Evolutionary conservation across 2,797 vertebrate species (phyloP).

Genomic region (Pipistrellus kuhlii): DNA sequence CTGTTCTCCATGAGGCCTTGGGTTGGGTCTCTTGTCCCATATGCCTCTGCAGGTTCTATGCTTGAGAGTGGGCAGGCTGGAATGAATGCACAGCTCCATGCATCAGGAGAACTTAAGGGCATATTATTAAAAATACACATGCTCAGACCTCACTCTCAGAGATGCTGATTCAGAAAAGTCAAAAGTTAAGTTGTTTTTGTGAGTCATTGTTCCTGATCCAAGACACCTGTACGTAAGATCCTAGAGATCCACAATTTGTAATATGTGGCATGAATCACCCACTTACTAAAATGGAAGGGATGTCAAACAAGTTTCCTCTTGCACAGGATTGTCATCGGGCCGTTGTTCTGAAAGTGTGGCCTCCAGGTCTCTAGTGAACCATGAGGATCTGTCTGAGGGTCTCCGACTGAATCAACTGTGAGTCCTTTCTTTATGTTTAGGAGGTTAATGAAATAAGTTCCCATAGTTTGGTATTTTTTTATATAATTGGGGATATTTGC

Average conservation of each 20-base stretch:
- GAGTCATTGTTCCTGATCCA: constrained; percentile 13
- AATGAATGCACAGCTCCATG: not conserved
- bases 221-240: not conserved
- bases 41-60: not conserved
- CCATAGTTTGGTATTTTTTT: not conserved
- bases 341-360: not conserved
- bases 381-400: not conserved
- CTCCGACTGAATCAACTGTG: not conserved
- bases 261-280: not conserved
- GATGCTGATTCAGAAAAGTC: constrained; percentile 23
- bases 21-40: not conserved
- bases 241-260: not conserved
- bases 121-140: not conserved
- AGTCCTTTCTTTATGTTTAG: not conserved
- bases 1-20: not conserved
- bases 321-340: not conserved
- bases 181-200: not conserved
- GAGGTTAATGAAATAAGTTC: not conserved
- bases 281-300: not conserved
- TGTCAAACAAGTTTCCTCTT: not conserved
- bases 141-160: not conserved
- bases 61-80: not conserved
- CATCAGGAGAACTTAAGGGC: not conserved
- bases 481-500: not conserved
- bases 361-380: not conserved